Percentiles rank a stretch among this genome's conserved stretches.
These are phyloP conservation scores for Lampropteryx suffumata DNA, from an alignment of 2,888 invertebrate species.

Conservation along the genomic window DNA sequence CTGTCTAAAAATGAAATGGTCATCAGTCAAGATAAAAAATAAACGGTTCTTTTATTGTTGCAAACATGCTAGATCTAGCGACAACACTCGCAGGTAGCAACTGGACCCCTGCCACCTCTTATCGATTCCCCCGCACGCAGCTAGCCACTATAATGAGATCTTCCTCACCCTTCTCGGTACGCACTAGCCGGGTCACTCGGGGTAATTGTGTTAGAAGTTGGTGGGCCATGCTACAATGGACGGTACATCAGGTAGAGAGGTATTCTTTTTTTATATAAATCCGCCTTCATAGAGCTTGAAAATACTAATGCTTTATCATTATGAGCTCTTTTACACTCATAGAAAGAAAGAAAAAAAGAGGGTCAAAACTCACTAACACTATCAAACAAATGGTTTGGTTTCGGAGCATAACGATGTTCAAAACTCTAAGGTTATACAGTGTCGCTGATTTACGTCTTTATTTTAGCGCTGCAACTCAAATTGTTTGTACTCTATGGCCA, in stretches of 20 bases:
- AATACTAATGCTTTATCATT: not conserved
- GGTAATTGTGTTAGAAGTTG: constrained; percentile 14
- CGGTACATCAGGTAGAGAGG: constrained; percentile 15
- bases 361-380: no score
- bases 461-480: no score
- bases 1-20: no score
- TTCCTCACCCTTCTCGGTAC: constrained; percentile 14
- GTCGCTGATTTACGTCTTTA: no score
- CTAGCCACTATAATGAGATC: constrained; percentile 20
- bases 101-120: constrained; percentile 17
- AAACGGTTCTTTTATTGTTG: not conserved
- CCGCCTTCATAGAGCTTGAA: constrained; percentile 1
- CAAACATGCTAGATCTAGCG: not conserved
- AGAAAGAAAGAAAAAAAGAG: no score
- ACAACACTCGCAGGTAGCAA: constrained; percentile 1
- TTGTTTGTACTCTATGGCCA: no score
- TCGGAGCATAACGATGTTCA: no score
- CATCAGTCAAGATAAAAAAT: no score
- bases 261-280: constrained; percentile 20
- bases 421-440: no score
- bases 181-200: constrained; percentile 10
- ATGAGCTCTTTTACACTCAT: not conserved
- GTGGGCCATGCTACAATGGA: constrained; percentile 15
- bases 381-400: no score
- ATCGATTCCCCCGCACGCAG: constrained; percentile 27